Percentiles rank a stretch among this genome's conserved stretches.
These are phyloP conservation scores for Oscheius onirici DNA, from an alignment of 2,888 invertebrate species.

Conservation along the genomic window DNA sequence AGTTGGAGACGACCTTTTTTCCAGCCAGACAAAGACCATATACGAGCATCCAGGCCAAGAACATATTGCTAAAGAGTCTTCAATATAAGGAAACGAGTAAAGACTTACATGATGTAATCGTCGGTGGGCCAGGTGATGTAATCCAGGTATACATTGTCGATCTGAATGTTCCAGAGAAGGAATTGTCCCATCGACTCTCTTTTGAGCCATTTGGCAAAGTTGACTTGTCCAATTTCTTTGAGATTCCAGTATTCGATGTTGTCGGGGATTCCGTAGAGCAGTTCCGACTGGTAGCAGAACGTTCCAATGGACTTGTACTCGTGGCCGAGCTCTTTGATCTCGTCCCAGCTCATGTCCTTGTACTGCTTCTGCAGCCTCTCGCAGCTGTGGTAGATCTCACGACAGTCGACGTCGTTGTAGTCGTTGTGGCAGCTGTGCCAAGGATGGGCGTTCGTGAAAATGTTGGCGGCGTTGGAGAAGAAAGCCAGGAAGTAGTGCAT, in stretches of 20 bases:
- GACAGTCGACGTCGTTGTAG: background rate
- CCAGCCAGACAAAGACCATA: too few species aligned
- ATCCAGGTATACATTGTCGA: background rate
- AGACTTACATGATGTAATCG: background rate
- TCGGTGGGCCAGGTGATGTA: background rate
- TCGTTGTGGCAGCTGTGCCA: conserved; percentile 3
- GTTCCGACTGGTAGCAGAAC: background rate
- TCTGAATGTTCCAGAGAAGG: background rate
- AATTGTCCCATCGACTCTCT: background rate
- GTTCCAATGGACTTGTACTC: background rate
- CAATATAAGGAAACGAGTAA: background rate
- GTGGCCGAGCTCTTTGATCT: background rate
- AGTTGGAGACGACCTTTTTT: too few species aligned
- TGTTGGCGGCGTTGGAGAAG: background rate
- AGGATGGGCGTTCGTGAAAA: background rate
- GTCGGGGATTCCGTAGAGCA: background rate
- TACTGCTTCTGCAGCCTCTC: background rate
- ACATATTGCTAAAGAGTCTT: too few species aligned
- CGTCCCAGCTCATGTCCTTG: background rate
- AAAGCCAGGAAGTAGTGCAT: background rate
- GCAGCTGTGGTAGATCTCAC: background rate
- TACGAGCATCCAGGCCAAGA: too few species aligned
- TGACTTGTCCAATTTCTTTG: background rate
- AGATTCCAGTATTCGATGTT: background rate
- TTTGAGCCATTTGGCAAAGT: background rate